Base-by-base conservation (phyloP, 2,797 vertebrate genomes). In the Cercopithecus neglectus region DNA sequence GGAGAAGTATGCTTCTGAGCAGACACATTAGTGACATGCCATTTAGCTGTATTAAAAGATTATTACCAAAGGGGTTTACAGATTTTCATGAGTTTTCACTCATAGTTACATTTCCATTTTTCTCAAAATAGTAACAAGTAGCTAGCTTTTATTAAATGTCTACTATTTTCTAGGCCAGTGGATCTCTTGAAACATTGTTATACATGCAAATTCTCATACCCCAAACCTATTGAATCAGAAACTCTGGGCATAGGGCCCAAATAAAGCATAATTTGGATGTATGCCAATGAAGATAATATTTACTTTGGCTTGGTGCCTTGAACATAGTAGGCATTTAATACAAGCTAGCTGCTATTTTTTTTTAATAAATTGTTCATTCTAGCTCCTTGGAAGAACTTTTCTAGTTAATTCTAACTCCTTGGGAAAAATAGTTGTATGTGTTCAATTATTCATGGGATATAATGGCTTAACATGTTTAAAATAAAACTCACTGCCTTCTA, bases 271-370 rank as follows among this genome's bases (percentile, higher is more conserved):
- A 91, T 50, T 83, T 74, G 74, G 39, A 88, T 64, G 26, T 22
- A 24, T 67, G 46, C 39, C 87, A 90, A 90, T 79, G 75, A 75
- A 82, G 50, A 89, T 53, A 50, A 41, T 39, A 76, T 72, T 97
- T 88, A 79, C 39, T 82, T 81, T 92, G 72, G 46, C 55, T 64
- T 30, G 16, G 36, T n/a, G 33, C 22, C 55, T 91, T 84, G 16
- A 72, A 94, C n/a, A 74, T 46, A 95, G 82, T 55, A 89, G 95
- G 59, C 64, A 86, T 88, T 96, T 94, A 59, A 91, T 96, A 80
- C 95, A 97, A 92, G 21, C 19, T 36, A 76, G 64, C 22, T 92
- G 44, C 46, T 94, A 48, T 33, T 85, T 75, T 92, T 93, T 74
- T 95, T 93, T 59, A 94, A 87, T 94, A 86, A 88, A 91, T 48